phyloP scores from a whole-genome alignment of 2,797 vertebrate species.

The Gorsachius magnificus region DNA sequence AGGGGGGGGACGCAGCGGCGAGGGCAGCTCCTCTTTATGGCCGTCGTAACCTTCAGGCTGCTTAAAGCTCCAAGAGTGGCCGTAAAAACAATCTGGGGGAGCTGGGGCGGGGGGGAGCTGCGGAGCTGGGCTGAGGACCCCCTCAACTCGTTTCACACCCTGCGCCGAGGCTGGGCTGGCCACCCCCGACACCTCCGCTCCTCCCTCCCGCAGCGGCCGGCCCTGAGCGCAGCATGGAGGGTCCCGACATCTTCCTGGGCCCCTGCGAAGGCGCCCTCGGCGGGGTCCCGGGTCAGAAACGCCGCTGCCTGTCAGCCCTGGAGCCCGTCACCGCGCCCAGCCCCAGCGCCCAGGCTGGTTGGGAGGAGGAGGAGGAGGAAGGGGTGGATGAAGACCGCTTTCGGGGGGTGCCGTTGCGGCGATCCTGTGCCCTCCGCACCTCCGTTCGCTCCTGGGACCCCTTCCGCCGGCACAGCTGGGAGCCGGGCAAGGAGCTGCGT shows the following conservation, averaged over 20 bases:
- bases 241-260: not conserved
- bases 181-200: fast-evolving
- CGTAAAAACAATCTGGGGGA: not conserved
- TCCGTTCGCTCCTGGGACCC: constrained; percentile 46
- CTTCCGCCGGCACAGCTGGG: constrained; percentile 85
- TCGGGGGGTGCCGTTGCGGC: constrained; percentile 12
- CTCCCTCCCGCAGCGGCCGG: not conserved
- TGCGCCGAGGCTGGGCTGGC: not conserved
- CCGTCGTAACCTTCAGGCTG: not conserved
- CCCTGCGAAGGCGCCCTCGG: not conserved
- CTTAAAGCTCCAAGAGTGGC: not conserved
- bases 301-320: constrained; percentile 11
- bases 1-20: not conserved
- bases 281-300: not conserved
- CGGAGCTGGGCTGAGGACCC: not conserved
- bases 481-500: constrained; percentile 71
- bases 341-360: not conserved
- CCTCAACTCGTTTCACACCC: not conserved
- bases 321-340: not conserved
- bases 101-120: no score
- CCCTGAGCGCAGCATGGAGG: constrained; percentile 10
- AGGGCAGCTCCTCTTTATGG: not conserved
- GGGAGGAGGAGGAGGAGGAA: not conserved
- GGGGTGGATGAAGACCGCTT: not conserved
- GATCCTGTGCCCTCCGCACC: not conserved